These are phyloP conservation scores for Montipora sp. DNA, from an alignment of 64 coral and sea anemone species.

Conservation along the genomic window DNA sequence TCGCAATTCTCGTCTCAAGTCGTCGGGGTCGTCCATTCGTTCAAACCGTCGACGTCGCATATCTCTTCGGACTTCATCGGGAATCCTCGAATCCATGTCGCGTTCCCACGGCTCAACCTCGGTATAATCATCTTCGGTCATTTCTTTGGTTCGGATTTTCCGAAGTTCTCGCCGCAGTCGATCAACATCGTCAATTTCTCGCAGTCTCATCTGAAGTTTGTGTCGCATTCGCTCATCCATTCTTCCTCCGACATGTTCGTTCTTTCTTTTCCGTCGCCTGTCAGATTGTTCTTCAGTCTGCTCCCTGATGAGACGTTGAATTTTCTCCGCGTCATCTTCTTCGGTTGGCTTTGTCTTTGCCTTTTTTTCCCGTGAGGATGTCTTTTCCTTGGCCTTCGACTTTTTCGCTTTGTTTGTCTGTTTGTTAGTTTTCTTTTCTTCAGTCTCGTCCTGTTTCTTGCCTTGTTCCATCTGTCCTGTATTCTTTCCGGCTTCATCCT, in stretches of 20 bases:
- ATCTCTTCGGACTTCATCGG: constrained; percentile 63
- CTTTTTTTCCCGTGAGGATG: constrained; percentile 13
- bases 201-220: constrained; percentile 69
- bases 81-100: constrained; percentile 49
- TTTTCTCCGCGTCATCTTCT: constrained; percentile 66
- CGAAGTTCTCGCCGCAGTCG: constrained; percentile 75
- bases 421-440: neutral
- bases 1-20: constrained; percentile 73
- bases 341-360: neutral
- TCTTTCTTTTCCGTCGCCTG: neutral
- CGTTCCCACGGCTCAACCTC: constrained; percentile 70
- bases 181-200: constrained; percentile 50
- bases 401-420: constrained; percentile 5
- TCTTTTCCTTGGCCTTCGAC: constrained; percentile 14
- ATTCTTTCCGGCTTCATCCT: too few species aligned
- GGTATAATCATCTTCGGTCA: constrained; percentile 78
- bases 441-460: neutral
- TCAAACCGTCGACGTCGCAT: constrained; percentile 55
- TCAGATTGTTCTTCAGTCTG: constrained; percentile 64
- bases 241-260: neutral
- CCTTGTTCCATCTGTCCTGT: too few species aligned
- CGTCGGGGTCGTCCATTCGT: constrained; percentile 42
- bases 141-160: constrained; percentile 74
- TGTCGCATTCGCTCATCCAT: constrained; percentile 41
- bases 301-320: constrained; percentile 80